These are phyloP conservation scores for Characodon lateralis DNA, from an alignment of 2,797 vertebrate genomes.

Conservation along the genomic window DNA sequence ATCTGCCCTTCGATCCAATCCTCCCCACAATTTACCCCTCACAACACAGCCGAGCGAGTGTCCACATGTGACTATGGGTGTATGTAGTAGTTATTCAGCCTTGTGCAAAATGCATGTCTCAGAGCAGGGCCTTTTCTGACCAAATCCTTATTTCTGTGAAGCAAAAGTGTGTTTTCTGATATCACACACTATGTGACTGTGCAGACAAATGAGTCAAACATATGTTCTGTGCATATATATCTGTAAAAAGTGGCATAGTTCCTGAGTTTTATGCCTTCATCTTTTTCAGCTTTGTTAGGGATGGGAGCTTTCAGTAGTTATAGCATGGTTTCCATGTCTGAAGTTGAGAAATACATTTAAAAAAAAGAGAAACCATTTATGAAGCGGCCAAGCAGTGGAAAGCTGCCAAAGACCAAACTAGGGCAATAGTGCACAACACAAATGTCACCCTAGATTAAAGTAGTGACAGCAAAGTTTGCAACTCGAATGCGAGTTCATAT, in stretches of 20 bases:
- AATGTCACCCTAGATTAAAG: not conserved
- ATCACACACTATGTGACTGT: not conserved
- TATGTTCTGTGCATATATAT: not conserved
- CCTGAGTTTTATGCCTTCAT: too few species aligned
- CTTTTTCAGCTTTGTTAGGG: too few species aligned
- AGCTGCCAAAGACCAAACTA: not conserved
- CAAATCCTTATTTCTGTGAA: constrained; percentile 31
- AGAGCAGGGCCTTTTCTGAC: not conserved
- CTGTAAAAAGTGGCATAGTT: not conserved
- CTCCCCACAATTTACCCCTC: constrained; percentile 57
- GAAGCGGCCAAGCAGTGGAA: not conserved
- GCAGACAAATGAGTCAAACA: too few species aligned
- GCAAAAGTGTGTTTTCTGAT: constrained; percentile 2
- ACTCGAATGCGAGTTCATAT: not conserved
- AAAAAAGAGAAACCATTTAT: too few species aligned
- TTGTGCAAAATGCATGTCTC: constrained; percentile 18
- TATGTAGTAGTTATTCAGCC: constrained; percentile 23
- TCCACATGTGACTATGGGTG: not conserved
- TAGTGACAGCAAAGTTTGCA: not conserved
- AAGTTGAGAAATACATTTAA: not conserved
- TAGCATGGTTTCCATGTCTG: not conserved
- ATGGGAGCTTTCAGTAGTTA: too few species aligned
- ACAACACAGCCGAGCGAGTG: constrained; percentile 40
- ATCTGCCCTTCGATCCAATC: constrained; percentile 62
- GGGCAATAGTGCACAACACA: not conserved